Percentiles rank a stretch among this genome's conserved stretches.
Evolutionary conservation across 2,797 vertebrate genomes (phyloP).

Genomic region (Clarias pachynema): DNA sequence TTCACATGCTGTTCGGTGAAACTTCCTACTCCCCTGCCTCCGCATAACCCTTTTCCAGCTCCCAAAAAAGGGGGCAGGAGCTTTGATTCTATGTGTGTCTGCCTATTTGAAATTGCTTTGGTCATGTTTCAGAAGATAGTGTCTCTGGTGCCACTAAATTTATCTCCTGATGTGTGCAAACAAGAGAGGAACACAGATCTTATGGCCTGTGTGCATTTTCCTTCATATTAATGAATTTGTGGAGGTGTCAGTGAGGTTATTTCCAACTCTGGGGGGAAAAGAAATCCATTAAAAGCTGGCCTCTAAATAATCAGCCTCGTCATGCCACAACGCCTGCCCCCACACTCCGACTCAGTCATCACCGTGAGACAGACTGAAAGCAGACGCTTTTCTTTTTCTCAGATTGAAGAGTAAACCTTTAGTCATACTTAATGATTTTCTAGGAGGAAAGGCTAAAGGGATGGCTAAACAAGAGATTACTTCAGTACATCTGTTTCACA

Average conservation of each 20-base stretch:
- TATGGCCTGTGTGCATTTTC: conserved; percentile 43
- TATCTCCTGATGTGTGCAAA: conserved; percentile 41
- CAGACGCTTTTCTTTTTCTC: conserved; percentile 37
- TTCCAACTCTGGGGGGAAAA: conserved; percentile 37
- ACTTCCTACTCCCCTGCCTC: conserved; percentile 37
- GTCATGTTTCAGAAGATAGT: conserved; percentile 61
- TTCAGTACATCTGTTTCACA: conserved; percentile 18
- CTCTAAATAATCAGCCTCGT: conserved; percentile 46
- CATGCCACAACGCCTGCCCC: conserved; percentile 41
- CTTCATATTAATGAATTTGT: conserved; percentile 47
- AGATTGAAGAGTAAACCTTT: conserved; percentile 42
- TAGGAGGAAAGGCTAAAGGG: conserved; percentile 35
- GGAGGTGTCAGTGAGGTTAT: conserved; percentile 44
- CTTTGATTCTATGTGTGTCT: conserved; percentile 12
- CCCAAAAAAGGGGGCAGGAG: conserved; percentile 42
- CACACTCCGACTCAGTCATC: conserved; percentile 37
- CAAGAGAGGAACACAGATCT: conserved; percentile 19
- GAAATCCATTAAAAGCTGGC: conserved; percentile 27
- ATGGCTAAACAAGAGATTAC: conserved; percentile 36
- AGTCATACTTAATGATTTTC: conserved; percentile 49
- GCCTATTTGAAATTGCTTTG: conserved; percentile 52
- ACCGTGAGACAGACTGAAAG: conserved; percentile 43
- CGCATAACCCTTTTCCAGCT: conserved; percentile 36
- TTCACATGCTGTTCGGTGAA: conserved; percentile 34
- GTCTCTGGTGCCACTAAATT: conserved; percentile 55